Conservation (phyloP, 2,888 invertebrate genomes). For the Hydraecia micacea region DNA sequence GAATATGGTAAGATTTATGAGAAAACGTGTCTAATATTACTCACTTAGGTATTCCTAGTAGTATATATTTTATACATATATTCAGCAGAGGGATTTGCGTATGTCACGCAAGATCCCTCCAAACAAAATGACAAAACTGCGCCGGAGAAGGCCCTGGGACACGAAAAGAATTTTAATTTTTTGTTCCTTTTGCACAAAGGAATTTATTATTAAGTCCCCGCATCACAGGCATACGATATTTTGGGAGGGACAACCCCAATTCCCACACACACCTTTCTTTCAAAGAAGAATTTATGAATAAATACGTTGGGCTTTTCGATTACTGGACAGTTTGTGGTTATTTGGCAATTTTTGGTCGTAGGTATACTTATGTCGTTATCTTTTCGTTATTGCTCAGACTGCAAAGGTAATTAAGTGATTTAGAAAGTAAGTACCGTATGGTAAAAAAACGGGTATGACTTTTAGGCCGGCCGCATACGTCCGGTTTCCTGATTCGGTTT, state of each 20-base stretch:
- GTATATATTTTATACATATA: constrained; percentile 66
- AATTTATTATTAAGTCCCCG: constrained; percentile 86
- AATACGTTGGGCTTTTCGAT: constrained; percentile 77
- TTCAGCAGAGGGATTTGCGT: constrained; percentile 77
- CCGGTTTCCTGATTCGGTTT: too few species aligned
- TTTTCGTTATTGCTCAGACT: constrained; percentile 43
- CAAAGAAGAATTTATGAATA: constrained; percentile 80
- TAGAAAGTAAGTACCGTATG: too few species aligned
- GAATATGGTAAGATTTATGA: constrained; percentile 65
- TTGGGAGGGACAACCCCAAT: constrained; percentile 78
- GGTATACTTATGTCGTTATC: constrained; percentile 60
- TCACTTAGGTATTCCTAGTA: constrained; percentile 62
- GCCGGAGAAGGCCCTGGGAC: constrained; percentile 78
- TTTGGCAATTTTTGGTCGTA: constrained; percentile 60
- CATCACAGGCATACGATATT: constrained; percentile 83
- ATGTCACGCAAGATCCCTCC: constrained; percentile 81
- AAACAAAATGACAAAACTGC: constrained; percentile 86
- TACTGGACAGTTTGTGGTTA: constrained; percentile 71
- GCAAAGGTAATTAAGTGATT: too few species aligned
- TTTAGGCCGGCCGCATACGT: too few species aligned
- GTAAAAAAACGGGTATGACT: neutral
- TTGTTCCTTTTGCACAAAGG: constrained; percentile 85
- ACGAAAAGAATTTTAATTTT: constrained; percentile 87
- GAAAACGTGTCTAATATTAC: constrained; percentile 68
- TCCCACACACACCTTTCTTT: constrained; percentile 76